Conservation (phyloP, 1,140 invertebrate species). For the Meloidogyne chitwoodi region DNA sequence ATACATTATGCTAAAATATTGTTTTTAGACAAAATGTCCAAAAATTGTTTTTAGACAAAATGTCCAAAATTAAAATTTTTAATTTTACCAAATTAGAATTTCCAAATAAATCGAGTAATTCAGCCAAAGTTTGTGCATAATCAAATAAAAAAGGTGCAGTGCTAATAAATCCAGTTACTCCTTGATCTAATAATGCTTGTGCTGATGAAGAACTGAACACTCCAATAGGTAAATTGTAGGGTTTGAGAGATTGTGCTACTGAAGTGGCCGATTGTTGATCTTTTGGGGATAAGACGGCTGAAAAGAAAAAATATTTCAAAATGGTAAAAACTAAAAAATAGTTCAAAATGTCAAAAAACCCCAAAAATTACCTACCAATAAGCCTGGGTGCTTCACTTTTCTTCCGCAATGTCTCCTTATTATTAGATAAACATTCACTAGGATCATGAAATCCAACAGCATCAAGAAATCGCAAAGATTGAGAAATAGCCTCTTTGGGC, state of each 20-base stretch:
- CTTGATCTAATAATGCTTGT: conserved; percentile 40
- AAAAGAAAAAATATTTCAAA: background rate
- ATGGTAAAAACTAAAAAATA: background rate
- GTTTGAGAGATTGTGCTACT: conserved; percentile 42
- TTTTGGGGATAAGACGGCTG: conserved; percentile 50
- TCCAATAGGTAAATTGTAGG: conserved; percentile 46
- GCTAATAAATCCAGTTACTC: conserved; percentile 40
- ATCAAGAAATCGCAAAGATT: conserved; percentile 54
- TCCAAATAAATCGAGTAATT: conserved; percentile 16
- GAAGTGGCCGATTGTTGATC: conserved; percentile 45
- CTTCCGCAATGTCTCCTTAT: background rate
- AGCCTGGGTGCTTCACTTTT: background rate
- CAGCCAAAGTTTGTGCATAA: background rate
- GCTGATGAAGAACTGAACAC: conserved; percentile 47
- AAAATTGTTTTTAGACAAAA: too few relatives aligned
- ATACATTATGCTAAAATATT: too few relatives aligned
- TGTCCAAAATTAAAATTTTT: background rate
- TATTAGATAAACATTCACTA: conserved; percentile 39
- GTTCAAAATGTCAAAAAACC: too few relatives aligned
- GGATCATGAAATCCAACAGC: conserved; percentile 56
- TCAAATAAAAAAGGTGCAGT: conserved; percentile 46
- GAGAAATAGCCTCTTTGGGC: conserved; percentile 52
- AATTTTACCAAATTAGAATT: conserved; percentile 34
- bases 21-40: too few relatives aligned
- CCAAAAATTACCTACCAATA: background rate